Conservation (phyloP, 2,888 invertebrate genomes). For the Apodemia zela region DNA sequence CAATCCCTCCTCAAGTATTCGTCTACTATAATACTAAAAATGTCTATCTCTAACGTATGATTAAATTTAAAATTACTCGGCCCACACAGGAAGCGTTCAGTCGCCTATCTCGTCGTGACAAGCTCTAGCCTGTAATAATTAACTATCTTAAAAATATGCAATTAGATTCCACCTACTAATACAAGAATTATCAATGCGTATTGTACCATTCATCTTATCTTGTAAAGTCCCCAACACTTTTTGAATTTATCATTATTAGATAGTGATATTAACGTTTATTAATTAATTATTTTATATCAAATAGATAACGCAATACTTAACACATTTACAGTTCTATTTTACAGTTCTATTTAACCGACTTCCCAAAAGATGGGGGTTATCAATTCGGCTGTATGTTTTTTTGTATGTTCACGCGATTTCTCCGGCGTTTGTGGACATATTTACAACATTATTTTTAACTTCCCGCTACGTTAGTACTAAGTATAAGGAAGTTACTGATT, state of each 20-base stretch:
- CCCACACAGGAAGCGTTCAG: constrained; percentile 50
- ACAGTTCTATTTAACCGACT: too few species aligned
- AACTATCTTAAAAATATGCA: constrained; percentile 36
- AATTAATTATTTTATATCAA: too few species aligned
- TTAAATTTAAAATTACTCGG: constrained; percentile 59
- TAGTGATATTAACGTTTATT: too few species aligned
- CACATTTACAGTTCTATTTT: too few species aligned
- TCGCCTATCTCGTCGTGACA: constrained; percentile 45
- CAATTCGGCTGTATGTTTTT: too few species aligned
- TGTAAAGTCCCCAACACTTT: neutral
- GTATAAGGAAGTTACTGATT: too few species aligned
- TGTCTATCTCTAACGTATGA: constrained; percentile 43
- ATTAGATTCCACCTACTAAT: constrained; percentile 24
- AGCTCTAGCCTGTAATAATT: constrained; percentile 43
- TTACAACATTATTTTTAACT: too few species aligned
- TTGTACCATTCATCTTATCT: constrained; percentile 5
- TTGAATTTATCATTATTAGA: neutral
- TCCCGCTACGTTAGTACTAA: too few species aligned
- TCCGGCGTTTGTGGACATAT: too few species aligned
- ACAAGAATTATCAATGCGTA: neutral
- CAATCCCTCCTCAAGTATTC: neutral
- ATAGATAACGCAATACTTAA: too few species aligned
- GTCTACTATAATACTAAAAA: constrained; percentile 22
- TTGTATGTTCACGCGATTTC: too few species aligned
- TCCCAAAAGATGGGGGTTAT: too few species aligned